Evolutionary conservation across 1,140 invertebrate genomes (phyloP).

Genomic region (Tigriopus japonicus): DNA sequence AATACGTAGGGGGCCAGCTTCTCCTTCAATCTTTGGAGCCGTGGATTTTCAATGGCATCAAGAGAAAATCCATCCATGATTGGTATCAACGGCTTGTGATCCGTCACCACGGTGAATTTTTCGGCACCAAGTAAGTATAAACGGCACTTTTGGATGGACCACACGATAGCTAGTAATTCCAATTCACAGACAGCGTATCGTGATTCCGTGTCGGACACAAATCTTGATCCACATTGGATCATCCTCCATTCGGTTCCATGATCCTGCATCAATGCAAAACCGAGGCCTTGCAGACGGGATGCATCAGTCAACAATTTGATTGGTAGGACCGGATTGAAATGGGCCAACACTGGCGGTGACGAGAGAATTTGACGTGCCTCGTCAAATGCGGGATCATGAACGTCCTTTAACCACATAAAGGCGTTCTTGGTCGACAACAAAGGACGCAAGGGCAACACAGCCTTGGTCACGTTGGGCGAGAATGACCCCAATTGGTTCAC

Average conservation of each 20-base stretch:
- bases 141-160: slow-evolving; percentile 19
- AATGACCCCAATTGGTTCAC: slow-evolving; percentile 13
- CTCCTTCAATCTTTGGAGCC: background rate
- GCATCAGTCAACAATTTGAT: background rate
- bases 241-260: background rate
- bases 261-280: background rate
- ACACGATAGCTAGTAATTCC: slow-evolving; percentile 18
- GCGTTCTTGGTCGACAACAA: background rate
- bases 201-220: slow-evolving; percentile 17
- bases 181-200: slow-evolving; percentile 17
- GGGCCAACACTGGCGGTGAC: background rate
- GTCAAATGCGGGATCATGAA: background rate
- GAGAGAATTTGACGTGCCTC: background rate
- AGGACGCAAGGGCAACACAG: background rate
- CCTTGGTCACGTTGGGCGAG: background rate
- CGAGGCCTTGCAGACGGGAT: background rate
- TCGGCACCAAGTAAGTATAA: slow-evolving; percentile 16
- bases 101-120: slow-evolving; percentile 21
- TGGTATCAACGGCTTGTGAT: slow-evolving; percentile 22
- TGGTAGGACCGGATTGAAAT: background rate
- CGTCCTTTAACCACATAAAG: background rate
- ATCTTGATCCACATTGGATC: too few relatives aligned
- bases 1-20: background rate
- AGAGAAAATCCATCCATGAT: slow-evolving; percentile 19
- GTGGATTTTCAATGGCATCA: slow-evolving; percentile 18